Conservation (phyloP, 2,888 invertebrate species). For the Epsilonema sp. region DNA sequence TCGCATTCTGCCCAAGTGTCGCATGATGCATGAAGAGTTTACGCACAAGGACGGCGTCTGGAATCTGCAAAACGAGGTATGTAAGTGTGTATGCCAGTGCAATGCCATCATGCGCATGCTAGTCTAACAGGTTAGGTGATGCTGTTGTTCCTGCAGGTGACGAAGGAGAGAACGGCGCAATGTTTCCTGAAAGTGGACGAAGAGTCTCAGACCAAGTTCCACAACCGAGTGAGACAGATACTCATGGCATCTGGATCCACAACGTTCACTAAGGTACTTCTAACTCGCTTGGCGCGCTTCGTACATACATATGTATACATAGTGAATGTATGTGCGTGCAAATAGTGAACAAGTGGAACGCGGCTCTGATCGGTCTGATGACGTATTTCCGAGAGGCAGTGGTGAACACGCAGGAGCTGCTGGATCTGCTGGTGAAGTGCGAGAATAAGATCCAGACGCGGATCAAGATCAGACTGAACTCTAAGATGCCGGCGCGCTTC, state of each 20-base stretch:
- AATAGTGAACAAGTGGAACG: slow-evolving; percentile 99
- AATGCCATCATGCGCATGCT: background rate
- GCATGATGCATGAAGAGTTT: slow-evolving; percentile 54
- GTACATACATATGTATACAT: background rate
- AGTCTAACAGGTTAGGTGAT: background rate
- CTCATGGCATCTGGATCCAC: slow-evolving; percentile 99
- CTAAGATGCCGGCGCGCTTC: slow-evolving; percentile 99
- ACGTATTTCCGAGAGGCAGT: slow-evolving; percentile 99
- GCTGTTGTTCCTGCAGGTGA: slow-evolving; percentile 38
- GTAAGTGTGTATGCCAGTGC: too few relatives aligned
- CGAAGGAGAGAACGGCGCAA: slow-evolving; percentile 94
- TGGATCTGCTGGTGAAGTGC: slow-evolving; percentile 91
- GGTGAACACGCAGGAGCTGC: slow-evolving; percentile 90
- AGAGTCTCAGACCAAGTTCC: slow-evolving; percentile 88
- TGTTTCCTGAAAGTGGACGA: slow-evolving; percentile 96
- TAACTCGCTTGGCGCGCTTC: background rate
- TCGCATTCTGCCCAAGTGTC: slow-evolving; percentile 73
- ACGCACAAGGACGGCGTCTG: slow-evolving; percentile 94
- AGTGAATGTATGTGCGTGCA: slow-evolving; percentile 21
- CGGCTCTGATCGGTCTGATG: slow-evolving; percentile 95
- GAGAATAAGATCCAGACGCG: slow-evolving; percentile 87
- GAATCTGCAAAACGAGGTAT: slow-evolving; percentile 91
- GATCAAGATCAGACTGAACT: slow-evolving; percentile 97
- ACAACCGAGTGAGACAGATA: slow-evolving; percentile 94
- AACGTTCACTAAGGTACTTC: slow-evolving; percentile 71